Conservation (phyloP, 2,888 invertebrate genomes). For the Zele albiditarsus region DNA sequence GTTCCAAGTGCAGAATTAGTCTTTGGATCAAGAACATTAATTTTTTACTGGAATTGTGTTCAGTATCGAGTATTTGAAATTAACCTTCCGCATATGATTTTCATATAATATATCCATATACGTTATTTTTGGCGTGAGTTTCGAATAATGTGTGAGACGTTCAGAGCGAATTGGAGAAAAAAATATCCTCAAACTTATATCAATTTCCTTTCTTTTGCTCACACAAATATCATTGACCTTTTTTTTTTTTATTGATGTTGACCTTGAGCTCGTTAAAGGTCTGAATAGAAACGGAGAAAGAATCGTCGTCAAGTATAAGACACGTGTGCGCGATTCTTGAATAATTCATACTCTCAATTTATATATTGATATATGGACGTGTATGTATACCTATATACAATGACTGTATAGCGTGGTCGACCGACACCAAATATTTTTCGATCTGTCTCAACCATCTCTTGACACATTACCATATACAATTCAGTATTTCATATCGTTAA, state of each 20-base stretch:
- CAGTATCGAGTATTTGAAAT: no score
- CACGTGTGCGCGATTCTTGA: conserved; percentile 36
- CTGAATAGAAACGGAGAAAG: conserved; percentile 21
- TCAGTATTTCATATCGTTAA: conserved; percentile 25
- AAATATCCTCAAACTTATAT: conserved; percentile 8
- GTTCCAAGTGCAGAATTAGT: no score
- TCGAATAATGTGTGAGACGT: no score
- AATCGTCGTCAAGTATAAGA: conserved; percentile 27
- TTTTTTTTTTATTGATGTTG: neutral
- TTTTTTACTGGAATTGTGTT: no score
- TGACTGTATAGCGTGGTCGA: neutral
- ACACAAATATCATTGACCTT: neutral
- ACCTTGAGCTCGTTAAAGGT: conserved; percentile 7
- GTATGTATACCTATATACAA: conserved; percentile 17
- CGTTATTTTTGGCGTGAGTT: no score
- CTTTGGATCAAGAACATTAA: no score
- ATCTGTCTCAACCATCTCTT: conserved; percentile 39
- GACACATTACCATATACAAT: conserved; percentile 42
- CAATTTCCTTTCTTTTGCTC: neutral
- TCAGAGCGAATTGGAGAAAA: neutral
- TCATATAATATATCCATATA: no score
- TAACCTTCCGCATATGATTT: no score
- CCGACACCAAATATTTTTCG: conserved; percentile 38
- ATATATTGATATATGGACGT: conserved; percentile 27
- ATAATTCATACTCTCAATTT: conserved; percentile 46